Conservation (phyloP, 2,888 invertebrate genomes). For the Megastigmus dorsalis region DNA sequence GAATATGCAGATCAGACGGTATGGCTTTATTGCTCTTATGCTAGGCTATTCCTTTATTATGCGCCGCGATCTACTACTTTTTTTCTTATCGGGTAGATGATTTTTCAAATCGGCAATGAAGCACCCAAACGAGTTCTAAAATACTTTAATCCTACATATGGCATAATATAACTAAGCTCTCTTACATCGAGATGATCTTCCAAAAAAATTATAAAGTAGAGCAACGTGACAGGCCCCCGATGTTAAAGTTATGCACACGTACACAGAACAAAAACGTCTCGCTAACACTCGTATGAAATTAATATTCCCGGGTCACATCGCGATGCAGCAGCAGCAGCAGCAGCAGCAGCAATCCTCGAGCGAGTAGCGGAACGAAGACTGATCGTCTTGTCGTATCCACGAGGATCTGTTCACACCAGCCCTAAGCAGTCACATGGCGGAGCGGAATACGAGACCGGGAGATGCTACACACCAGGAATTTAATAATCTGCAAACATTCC, state of each 20-base stretch:
- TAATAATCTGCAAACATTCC: too few species aligned
- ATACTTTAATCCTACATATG: too few species aligned
- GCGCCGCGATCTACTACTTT: constrained; percentile 1
- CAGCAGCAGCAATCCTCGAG: constrained; percentile 14
- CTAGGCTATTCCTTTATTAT: not conserved
- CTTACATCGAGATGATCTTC: too few species aligned
- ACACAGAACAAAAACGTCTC: constrained; percentile 13
- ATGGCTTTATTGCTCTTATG: not conserved
- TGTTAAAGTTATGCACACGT: too few species aligned
- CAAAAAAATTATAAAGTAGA: too few species aligned
- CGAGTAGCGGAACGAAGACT: constrained; percentile 14
- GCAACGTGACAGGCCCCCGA: too few species aligned
- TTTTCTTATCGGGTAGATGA: not conserved
- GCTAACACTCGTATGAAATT: not conserved
- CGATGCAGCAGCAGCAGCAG: not conserved
- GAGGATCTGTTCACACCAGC: too few species aligned
- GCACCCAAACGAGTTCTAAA: too few species aligned
- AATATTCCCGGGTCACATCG: constrained; percentile 26
- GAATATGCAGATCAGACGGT: constrained; percentile 29
- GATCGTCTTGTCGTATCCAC: constrained; percentile 36
- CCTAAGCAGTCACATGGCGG: too few species aligned
- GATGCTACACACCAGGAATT: too few species aligned
- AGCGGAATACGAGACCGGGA: not conserved
- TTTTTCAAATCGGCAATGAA: too few species aligned
- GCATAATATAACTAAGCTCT: too few species aligned